Evolutionary conservation across 1,140 invertebrate genomes (phyloP).

Genomic region (Diachasma alloeum): DNA sequence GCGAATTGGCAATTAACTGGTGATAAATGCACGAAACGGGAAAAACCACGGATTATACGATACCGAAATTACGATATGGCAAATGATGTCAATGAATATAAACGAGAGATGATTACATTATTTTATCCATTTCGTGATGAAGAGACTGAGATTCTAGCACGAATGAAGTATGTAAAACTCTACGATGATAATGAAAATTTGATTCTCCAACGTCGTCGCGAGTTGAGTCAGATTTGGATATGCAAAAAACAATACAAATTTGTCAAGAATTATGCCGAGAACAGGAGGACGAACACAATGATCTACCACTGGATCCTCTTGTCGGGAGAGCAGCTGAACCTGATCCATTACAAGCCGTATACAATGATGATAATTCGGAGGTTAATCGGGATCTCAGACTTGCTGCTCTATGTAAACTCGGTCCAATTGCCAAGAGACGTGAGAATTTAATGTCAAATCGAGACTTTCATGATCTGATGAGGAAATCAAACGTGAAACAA

Average conservation of each 20-base stretch:
- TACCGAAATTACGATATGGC: neutral
- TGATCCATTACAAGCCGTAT: constrained; percentile 20
- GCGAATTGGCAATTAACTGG: neutral
- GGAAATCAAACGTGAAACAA: constrained; percentile 25
- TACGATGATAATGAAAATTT: neutral
- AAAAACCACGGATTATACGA: neutral
- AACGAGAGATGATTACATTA: neutral
- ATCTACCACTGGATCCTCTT: neutral
- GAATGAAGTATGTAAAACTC: neutral
- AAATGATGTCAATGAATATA: neutral
- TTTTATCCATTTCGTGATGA: neutral
- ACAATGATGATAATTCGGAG: constrained; percentile 17
- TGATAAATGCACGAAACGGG: neutral
- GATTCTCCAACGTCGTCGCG: neutral
- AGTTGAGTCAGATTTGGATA: neutral
- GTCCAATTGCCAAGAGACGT: constrained; percentile 26
- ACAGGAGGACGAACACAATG: neutral
- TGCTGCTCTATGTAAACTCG: constrained; percentile 20
- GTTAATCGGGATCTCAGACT: constrained; percentile 19
- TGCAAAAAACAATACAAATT: neutral
- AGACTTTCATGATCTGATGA: constrained; percentile 5
- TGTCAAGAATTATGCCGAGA: constrained; percentile 14
- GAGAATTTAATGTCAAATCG: constrained; percentile 25
- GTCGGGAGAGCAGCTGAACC: neutral
- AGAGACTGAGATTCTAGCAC: neutral